Evolutionary conservation across 1,140 invertebrate species (phyloP).

Genomic region (Epicauta chinensis): DNA sequence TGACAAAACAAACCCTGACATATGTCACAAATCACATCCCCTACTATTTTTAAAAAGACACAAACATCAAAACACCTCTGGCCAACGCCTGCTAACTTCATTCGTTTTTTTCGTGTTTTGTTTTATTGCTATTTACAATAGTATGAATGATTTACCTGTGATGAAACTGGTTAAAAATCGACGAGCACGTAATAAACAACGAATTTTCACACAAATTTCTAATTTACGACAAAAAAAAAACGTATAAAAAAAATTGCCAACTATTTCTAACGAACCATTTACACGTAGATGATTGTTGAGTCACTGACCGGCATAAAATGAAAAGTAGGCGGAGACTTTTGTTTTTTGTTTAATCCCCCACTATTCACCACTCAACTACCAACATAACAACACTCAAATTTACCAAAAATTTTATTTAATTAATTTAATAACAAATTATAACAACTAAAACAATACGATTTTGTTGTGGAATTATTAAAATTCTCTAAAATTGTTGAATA

Average conservation of each 20-base stretch:
- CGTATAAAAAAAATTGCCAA: slow-evolving; percentile 3
- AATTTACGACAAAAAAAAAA: background rate
- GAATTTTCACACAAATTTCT: no score
- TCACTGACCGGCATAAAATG: slow-evolving; percentile 25
- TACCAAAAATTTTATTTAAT: slow-evolving; percentile 10
- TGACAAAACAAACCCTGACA: slow-evolving; percentile 16
- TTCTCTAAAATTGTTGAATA: slow-evolving; percentile 15
- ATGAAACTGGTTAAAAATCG: no score
- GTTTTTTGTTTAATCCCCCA: no score
- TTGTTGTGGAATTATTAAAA: slow-evolving; percentile 17
- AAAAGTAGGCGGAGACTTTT: slow-evolving; percentile 23
- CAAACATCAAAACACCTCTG: background rate
- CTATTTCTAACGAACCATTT: slow-evolving; percentile 15
- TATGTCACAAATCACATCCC: slow-evolving; percentile 10
- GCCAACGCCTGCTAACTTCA: slow-evolving; percentile 13
- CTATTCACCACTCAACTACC: background rate
- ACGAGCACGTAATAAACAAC: no score
- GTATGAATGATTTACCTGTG: no score
- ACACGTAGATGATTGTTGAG: slow-evolving; percentile 17
- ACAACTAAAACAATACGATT: slow-evolving; percentile 12
- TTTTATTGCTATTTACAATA: no score
- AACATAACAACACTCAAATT: slow-evolving; percentile 1
- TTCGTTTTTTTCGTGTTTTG: background rate
- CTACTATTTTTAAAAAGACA: slow-evolving; percentile 1
- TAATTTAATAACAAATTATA: slow-evolving; percentile 10